Base-by-base conservation (phyloP, 2,113 vertebrate species). In the Poeciliopsis occidentalis region DNA sequence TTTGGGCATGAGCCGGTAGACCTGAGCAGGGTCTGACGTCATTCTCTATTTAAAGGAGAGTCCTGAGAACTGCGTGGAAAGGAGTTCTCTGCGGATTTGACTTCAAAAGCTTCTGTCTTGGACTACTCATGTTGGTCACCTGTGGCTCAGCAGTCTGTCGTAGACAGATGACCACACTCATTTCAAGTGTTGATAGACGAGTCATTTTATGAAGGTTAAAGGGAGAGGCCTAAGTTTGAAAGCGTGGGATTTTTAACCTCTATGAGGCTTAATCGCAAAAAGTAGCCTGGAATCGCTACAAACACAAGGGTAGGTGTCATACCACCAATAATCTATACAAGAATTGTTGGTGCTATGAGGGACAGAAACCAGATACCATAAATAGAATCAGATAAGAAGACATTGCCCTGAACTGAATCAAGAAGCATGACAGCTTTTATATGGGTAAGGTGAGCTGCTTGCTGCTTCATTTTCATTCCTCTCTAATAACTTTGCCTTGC, bases 31-130 rank as follows among this genome's bases (percentile, higher is more conserved):
- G 85, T 77, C 85, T 94, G 92, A 95, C 91, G 92, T 93, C 91
- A 93, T 91, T 88, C 85, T 93, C 89, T 93, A 88, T 93, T 94
- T 94, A 88, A 92, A 92, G 91, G 70, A 82, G 89, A 91, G 80
- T 80, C 88, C 88, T 90, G 87, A 87, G 89, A 89, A 90, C 87
- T 75, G 85, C 74, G 83, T 87, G 81, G 84, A 87, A 87, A 87
- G 80, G 78, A 81, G 72, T 30, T 76, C 32, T 7, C 71, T 85
- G 81, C 60, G 88, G 90, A 24, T 86, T 79, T 70, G 60, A 86
- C 87, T 86, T 92, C 87, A 92, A 92, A 27, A 92, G 90, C 73
- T 62, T 39, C 54, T 79, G 86, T 68, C 86, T 69, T 69, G 66
- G 65, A 79, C 70, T 82, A 47, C 85, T 83, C 83, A 89, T 89